Evolutionary conservation across 2,888 invertebrate genomes (phyloP), one percentile per base, ranked within the genome.

Genomic region (Stenchaetothrips biformis): DNA sequence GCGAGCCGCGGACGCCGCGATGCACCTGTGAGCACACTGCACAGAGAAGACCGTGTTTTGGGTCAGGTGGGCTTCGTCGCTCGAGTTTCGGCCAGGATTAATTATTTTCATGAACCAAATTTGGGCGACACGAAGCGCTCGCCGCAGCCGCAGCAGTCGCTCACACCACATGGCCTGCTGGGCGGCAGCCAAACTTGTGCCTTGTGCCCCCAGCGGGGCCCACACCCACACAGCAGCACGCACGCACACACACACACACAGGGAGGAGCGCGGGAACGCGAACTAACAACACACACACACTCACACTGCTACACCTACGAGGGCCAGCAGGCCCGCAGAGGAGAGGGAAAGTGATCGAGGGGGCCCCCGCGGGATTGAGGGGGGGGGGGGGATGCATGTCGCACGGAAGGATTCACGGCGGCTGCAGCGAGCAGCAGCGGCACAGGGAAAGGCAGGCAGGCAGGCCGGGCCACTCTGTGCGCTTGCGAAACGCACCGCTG

Each of bases 321-420:
- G 37, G 37, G 2, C 4, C 53, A 53, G 53, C 53, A 13, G 53
- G 16, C 18, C 53, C 25, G 21, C 21, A 25, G 67, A 21, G 67
- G 67, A 67, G 67, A 67, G 67, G 67, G 67, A 67, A 53, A 21
- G 67, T 21, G 67, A 67, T 67, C 67, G 67, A 21, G 67, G n/a
- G 67, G 67, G 21, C 18, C 62, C 49, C 2, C 21, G 67, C 67
- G 21, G 21, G n/a, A 21, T 21, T 67, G 67, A 9, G n/a, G 13
- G 9, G 53, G 53, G 6, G 13, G 9, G 53, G 53, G 53, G 53
- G 13, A 9, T 4, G 37, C 37, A 37, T 37, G 37, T 37, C 37
- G 37, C 37, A 37, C 37, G 37, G 37, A 37, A 37, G 37, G 37
- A 37, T 37, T 37, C 37, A 37, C 37, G 37, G 37, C 4, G 37